Conservation (phyloP, 2,797 vertebrate genomes). For the Jordanella pulchra region DNA sequence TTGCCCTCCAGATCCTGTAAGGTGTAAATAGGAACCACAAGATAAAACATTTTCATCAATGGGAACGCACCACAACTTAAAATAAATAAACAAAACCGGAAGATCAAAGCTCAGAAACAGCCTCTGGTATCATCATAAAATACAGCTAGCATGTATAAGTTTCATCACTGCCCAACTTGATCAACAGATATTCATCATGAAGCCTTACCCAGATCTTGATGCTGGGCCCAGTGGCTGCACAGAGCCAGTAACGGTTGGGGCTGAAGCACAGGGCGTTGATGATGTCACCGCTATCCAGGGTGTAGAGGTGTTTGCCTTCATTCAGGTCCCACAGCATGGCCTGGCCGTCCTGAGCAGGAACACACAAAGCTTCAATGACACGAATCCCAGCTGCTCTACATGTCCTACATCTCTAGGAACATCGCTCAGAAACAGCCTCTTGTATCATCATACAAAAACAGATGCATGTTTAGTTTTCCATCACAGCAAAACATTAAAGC, state of each 20-base stretch:
- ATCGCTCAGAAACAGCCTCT: conserved; percentile 83
- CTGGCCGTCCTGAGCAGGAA: conserved; percentile 86
- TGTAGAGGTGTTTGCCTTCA: conserved; percentile 97
- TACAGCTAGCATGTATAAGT: conserved; percentile 75
- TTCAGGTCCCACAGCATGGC: conserved; percentile 99
- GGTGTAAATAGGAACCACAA: neutral
- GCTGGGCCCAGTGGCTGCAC: conserved; percentile 95
- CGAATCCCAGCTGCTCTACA: neutral
- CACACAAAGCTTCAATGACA: neutral
- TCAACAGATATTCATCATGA: neutral
- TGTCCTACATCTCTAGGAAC: neutral
- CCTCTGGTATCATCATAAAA: conserved; percentile 84
- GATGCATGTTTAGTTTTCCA: conserved; percentile 56
- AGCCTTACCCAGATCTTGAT: conserved; percentile 95
- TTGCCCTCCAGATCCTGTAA: conserved; percentile 93
- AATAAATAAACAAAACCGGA: neutral
- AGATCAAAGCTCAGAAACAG: conserved; percentile 82
- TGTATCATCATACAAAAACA: conserved; percentile 76
- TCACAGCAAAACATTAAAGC: conserved; percentile 60
- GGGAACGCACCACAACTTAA: neutral
- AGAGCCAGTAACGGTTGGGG: conserved; percentile 98
- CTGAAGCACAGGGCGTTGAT: conserved; percentile 98
- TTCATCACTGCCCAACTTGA: conserved; percentile 70
- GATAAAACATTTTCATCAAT: neutral
- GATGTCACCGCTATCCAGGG: conserved; percentile 92